Evolutionary conservation across 2,797 vertebrate genomes (phyloP).

Genomic region (Tolypeutes matacus): DNA sequence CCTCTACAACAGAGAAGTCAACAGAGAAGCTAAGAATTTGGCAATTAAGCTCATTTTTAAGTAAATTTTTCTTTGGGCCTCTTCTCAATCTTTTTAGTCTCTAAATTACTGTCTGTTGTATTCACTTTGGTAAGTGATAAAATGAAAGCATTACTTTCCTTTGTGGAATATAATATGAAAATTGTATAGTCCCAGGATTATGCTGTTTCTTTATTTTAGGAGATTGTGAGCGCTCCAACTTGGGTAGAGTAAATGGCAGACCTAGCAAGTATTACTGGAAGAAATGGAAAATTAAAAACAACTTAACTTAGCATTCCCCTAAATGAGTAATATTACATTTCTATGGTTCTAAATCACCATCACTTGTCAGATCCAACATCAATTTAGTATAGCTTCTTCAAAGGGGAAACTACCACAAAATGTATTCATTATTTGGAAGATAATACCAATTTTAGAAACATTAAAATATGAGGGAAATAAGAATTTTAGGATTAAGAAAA

Average conservation of each 20-base stretch:
- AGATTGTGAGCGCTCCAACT: neutral
- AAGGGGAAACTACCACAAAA: neutral
- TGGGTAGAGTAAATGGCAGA: neutral
- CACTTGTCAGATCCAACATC: neutral
- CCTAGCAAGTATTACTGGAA: constrained; percentile 17
- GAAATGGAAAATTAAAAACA: constrained; percentile 54
- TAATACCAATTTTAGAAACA: constrained; percentile 52
- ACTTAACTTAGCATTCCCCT: constrained; percentile 24
- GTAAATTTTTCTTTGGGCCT: constrained; percentile 32
- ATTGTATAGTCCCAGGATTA: constrained; percentile 23
- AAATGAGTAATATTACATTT: constrained; percentile 12
- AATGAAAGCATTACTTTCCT: neutral
- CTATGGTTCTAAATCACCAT: constrained; percentile 2
- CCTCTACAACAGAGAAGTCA: neutral
- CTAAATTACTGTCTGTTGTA: constrained; percentile 7
- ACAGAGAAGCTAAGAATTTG: neutral
- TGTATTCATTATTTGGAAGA: constrained; percentile 19
- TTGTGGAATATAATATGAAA: neutral
- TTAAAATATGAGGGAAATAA: constrained; percentile 20
- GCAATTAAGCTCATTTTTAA: constrained; percentile 6
- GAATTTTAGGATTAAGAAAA: constrained; percentile 47
- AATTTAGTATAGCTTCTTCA: constrained; percentile 12
- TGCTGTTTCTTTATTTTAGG: constrained; percentile 45
- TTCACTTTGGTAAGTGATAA: constrained; percentile 38
- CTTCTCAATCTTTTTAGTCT: neutral